Conservation (phyloP, 2,113 vertebrate species). For the Petrocephalus microphthalmus region DNA sequence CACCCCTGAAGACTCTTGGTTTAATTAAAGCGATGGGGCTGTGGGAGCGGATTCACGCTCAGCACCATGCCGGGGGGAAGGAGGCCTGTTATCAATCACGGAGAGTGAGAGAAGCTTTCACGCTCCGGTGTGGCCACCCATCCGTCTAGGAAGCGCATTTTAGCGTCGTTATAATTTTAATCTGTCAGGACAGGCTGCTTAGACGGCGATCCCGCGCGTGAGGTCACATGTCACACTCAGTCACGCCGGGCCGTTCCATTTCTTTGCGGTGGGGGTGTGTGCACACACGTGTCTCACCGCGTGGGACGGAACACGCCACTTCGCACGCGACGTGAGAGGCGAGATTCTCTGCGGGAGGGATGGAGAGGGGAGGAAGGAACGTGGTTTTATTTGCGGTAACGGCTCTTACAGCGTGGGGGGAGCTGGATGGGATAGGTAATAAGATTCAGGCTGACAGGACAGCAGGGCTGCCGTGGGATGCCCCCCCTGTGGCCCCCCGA, state of each 20-base stretch:
- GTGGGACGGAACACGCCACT: neutral
- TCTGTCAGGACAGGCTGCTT: constrained; percentile 45
- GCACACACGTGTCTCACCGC: neutral
- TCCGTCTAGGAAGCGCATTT: constrained; percentile 59
- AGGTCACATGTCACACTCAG: constrained; percentile 40
- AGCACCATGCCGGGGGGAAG: constrained; percentile 51
- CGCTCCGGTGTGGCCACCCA: constrained; percentile 40
- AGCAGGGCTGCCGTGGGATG: neutral
- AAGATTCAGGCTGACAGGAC: neutral
- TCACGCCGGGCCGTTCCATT: constrained; percentile 40
- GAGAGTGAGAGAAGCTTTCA: constrained; percentile 16
- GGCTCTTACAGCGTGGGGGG: neutral
- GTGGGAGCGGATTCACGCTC: constrained; percentile 43
- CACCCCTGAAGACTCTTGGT: constrained; percentile 36
- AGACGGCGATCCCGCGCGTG: constrained; percentile 24
- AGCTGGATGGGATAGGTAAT: neutral
- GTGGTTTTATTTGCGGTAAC: neutral
- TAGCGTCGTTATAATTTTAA: constrained; percentile 64
- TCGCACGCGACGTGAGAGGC: neutral
- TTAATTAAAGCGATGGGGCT: constrained; percentile 42
- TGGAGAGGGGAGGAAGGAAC: neutral
- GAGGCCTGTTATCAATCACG: constrained; percentile 61
- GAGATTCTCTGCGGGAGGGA: neutral
- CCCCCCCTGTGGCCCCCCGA: neutral
- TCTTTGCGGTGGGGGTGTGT: neutral